Evolutionary conservation across 2,888 invertebrate species (phyloP).

Genomic region (Pinctada fucata): DNA sequence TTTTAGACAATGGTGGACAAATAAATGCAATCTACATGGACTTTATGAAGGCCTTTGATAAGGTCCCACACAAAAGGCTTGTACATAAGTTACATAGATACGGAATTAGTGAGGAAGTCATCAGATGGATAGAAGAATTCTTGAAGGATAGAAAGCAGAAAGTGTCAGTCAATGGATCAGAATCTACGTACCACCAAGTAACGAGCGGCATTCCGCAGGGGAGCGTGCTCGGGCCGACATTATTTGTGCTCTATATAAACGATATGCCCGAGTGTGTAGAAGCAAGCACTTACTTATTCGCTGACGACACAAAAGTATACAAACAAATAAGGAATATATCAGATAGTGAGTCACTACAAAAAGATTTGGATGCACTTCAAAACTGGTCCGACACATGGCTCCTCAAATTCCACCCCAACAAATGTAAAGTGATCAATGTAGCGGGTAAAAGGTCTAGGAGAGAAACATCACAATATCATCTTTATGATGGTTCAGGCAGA

Average conservation of each 20-base stretch:
- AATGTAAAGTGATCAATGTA: too few relatives aligned
- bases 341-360: not conserved
- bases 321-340: not conserved
- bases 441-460: too few relatives aligned
- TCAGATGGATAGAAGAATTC: constrained; percentile 9
- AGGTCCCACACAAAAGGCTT: constrained; percentile 22
- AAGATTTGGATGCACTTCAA: not conserved
- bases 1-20: constrained; percentile 9
- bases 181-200: constrained; percentile 1
- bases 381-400: not conserved
- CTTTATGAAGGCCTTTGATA: constrained; percentile 31
- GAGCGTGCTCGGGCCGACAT: constrained; percentile 1
- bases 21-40: constrained; percentile 27
- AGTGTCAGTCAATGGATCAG: not conserved
- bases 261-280: not conserved
- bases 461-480: too few relatives aligned
- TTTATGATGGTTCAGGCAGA: too few relatives aligned
- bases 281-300: not conserved
- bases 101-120: not conserved
- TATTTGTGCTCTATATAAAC: too few relatives aligned
- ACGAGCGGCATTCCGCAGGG: not conserved
- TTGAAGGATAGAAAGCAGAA: constrained; percentile 9
- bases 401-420: not conserved
- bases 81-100: constrained; percentile 3
- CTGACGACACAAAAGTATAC: not conserved